Percentiles rank a stretch among this genome's conserved stretches.
These are phyloP conservation scores for Muricea muricata DNA, from an alignment of 92 coral and sea anemone species.

Conservation along the genomic window DNA sequence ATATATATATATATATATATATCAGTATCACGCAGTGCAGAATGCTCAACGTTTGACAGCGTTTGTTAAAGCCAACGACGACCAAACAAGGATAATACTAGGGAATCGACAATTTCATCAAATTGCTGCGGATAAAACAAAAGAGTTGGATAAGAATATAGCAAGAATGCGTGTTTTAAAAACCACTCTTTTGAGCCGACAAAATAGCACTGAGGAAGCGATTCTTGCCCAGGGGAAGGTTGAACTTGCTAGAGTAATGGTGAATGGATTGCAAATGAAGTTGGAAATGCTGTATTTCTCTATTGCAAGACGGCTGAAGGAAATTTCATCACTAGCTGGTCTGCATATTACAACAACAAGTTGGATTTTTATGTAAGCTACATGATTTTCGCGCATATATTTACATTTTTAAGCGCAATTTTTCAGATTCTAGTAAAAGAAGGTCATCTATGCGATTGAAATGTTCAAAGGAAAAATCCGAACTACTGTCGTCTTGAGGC, in stretches of 20 bases:
- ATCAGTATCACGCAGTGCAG: background rate
- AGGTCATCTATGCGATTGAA: constrained; percentile 5
- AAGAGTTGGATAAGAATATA: constrained; percentile 5
- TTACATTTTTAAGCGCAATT: background rate
- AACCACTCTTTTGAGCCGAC: background rate
- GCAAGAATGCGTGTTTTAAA: background rate
- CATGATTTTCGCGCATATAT: background rate
- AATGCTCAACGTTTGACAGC: constrained; percentile 6
- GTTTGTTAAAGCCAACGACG: constrained; percentile 9
- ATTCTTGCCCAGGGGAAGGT: background rate
- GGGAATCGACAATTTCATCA: constrained; percentile 5
- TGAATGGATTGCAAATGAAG: background rate
- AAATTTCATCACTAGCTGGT: constrained; percentile 29
- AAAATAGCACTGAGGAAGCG: constrained; percentile 4
- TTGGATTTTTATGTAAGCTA: background rate
- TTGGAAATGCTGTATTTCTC: constrained; percentile 28
- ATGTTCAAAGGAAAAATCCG: constrained; percentile 5
- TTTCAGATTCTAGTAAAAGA: constrained; percentile 11
- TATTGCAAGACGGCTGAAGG: constrained; percentile 2
- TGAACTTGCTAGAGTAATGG: background rate
- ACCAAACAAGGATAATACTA: background rate
- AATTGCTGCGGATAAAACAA: background rate
- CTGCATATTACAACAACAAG: background rate
- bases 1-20: no score
- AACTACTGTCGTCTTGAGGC: background rate